Evolutionary conservation across 2,888 invertebrate genomes (phyloP).

Genomic region (Epirrhoe tristata): DNA sequence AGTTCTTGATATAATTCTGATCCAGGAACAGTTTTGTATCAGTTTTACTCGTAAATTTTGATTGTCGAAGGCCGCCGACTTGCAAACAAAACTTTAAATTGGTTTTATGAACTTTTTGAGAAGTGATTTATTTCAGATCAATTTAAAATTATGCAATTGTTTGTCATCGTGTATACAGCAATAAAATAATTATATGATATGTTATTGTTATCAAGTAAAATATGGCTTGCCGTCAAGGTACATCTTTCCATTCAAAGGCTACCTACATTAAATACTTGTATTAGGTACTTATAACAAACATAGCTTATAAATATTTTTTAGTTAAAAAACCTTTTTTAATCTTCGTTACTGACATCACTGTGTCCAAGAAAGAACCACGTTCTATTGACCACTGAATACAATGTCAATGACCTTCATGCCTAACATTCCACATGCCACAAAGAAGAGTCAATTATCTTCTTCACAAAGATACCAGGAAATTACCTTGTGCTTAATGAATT

Average conservation of each 20-base stretch:
- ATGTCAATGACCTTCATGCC: constrained; percentile 4
- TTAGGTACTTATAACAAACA: too few relatives aligned
- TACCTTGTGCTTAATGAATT: constrained; percentile 26
- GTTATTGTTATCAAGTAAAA: not conserved
- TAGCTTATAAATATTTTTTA: too few relatives aligned
- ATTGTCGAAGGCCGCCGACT: constrained; percentile 14
- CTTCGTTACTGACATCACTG: not conserved
- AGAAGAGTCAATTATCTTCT: constrained; percentile 18
- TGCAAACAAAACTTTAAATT: not conserved
- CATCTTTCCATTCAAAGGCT: too few relatives aligned
- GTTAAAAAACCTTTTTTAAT: too few relatives aligned
- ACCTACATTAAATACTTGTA: too few relatives aligned
- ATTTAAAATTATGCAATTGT: not conserved
- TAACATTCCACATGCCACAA: constrained; percentile 10
- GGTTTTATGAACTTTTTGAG: not conserved
- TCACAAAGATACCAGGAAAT: constrained; percentile 21
- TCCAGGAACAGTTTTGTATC: constrained; percentile 6
- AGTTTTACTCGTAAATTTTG: constrained; percentile 8
- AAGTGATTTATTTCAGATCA: not conserved
- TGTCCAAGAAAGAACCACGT: not conserved
- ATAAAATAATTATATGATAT: not conserved
- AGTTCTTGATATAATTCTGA: constrained; percentile 14
- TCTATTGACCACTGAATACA: constrained; percentile 1
- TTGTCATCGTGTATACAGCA: not conserved
- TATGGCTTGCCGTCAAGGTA: too few relatives aligned